These are phyloP conservation scores for Regulus satrapa DNA, from an alignment of 2,113 vertebrate genomes.

Conservation along the genomic window DNA sequence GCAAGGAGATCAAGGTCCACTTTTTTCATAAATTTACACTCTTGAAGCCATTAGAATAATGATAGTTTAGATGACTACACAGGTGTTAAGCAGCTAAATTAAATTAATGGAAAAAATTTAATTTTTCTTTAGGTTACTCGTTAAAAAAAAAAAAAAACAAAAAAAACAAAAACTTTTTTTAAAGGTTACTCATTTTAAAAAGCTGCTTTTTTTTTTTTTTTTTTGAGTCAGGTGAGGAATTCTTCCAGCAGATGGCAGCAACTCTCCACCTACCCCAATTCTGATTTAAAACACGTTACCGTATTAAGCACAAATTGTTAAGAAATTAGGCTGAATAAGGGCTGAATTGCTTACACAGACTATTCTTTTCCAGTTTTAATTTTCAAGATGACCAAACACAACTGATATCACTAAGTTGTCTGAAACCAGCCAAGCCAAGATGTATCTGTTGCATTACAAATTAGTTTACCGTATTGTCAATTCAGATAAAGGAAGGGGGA, in stretches of 20 bases:
- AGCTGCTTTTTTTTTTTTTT: rapidly evolving
- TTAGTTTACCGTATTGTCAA: background rate
- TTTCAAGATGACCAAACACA: background rate
- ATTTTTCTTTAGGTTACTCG: background rate
- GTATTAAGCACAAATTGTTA: background rate
- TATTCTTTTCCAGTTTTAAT: background rate
- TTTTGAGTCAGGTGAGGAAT: background rate
- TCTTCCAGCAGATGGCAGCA: slow-evolving; percentile 62
- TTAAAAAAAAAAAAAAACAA: background rate
- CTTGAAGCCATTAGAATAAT: background rate
- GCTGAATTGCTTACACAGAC: background rate
- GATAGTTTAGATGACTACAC: background rate
- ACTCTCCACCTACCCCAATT: background rate
- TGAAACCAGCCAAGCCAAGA: background rate
- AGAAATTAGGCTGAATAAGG: background rate
- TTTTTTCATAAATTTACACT: background rate
- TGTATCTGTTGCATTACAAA: background rate
- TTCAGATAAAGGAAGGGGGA: background rate
- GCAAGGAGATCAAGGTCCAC: background rate
- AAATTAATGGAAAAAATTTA: background rate
- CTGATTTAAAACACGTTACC: background rate
- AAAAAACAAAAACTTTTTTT: no score
- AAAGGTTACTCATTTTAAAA: no score
- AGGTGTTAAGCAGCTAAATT: background rate
- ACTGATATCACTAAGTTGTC: background rate